Percentiles rank a stretch among this genome's conserved stretches.
phyloP scores from a whole-genome alignment of 2,888 invertebrate species.

The Nomada goodeniana region DNA sequence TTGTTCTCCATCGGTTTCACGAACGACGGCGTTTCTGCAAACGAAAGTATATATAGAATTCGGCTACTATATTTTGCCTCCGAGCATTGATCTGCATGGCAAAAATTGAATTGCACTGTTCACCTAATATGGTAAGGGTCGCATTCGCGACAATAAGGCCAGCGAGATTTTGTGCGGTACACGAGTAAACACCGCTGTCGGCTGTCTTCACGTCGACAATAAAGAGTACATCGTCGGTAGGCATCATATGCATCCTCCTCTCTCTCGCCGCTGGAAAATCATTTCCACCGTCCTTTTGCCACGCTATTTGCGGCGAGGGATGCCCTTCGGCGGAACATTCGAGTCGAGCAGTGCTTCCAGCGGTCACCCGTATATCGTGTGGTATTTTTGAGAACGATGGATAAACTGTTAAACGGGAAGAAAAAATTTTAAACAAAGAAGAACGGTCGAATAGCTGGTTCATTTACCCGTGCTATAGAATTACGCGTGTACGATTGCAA shows the following conservation, averaged over 20 bases:
- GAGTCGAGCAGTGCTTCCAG: constrained; percentile 93
- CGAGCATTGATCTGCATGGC: too few relatives aligned
- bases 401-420: constrained; percentile 87
- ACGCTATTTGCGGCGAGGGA: constrained; percentile 94
- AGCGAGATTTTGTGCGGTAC: constrained; percentile 95
- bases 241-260: constrained; percentile 96
- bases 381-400: constrained; percentile 95
- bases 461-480: not conserved
- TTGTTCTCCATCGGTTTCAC: constrained; percentile 94
- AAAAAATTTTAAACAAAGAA: constrained; percentile 24
- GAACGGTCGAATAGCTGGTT: not conserved
- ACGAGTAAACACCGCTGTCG: constrained; percentile 97
- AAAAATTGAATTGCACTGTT: not conserved
- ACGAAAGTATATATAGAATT: constrained; percentile 18
- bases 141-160: constrained; percentile 95
- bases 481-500: not conserved
- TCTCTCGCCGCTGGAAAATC: constrained; percentile 98
- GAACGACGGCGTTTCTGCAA: constrained; percentile 93
- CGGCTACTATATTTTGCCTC: not conserved
- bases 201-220: constrained; percentile 95
- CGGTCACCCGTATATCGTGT: constrained; percentile 92
- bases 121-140: constrained; percentile 90
- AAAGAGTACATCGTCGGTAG: constrained; percentile 95
- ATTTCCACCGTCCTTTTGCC: constrained; percentile 96
- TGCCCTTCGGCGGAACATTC: constrained; percentile 97